Percentiles rank a stretch among this genome's conserved stretches.
Evolutionary conservation across 2,888 invertebrate genomes (phyloP).

Genomic region (Pediacus dermestoides): DNA sequence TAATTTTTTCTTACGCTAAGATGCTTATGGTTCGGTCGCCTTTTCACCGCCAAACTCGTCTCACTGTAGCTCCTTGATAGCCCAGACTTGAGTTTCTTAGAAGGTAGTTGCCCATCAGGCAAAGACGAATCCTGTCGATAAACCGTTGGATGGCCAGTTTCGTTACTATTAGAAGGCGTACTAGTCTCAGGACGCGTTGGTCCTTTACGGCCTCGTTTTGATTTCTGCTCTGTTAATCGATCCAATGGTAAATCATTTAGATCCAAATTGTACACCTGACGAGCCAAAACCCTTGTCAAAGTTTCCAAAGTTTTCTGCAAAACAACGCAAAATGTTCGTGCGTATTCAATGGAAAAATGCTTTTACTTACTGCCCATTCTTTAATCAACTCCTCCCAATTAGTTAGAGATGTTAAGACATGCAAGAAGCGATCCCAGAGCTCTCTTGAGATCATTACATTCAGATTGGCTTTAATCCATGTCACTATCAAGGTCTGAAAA

Average conservation of each 20-base stretch:
- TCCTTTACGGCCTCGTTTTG: constrained; percentile 60
- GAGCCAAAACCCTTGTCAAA: constrained; percentile 87
- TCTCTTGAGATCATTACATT: constrained; percentile 86
- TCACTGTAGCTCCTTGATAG: constrained; percentile 56
- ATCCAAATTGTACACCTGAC: constrained; percentile 93
- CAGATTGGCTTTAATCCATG: constrained; percentile 96
- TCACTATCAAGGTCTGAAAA: constrained; percentile 92
- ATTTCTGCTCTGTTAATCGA: constrained; percentile 73
- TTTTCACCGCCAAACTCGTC: constrained; percentile 50
- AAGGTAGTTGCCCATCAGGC: constrained; percentile 39
- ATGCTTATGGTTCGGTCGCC: constrained; percentile 34
- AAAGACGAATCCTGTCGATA: constrained; percentile 42
- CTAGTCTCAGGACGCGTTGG: constrained; percentile 34
- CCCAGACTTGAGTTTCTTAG: constrained; percentile 35
- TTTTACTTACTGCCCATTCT: constrained; percentile 84
- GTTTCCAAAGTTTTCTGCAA: constrained; percentile 93
- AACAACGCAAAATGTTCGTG: background rate
- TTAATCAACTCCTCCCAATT: constrained; percentile 92
- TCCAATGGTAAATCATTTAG: constrained; percentile 81
- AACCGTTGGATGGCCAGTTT: constrained; percentile 29
- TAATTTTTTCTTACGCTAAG: constrained; percentile 31
- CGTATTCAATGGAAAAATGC: background rate
- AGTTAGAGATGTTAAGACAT: constrained; percentile 81
- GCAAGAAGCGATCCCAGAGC: constrained; percentile 91
- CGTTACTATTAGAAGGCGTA: constrained; percentile 28